phyloP scores from a whole-genome alignment of 2,888 invertebrate species.

The Patella pellucida region DNA sequence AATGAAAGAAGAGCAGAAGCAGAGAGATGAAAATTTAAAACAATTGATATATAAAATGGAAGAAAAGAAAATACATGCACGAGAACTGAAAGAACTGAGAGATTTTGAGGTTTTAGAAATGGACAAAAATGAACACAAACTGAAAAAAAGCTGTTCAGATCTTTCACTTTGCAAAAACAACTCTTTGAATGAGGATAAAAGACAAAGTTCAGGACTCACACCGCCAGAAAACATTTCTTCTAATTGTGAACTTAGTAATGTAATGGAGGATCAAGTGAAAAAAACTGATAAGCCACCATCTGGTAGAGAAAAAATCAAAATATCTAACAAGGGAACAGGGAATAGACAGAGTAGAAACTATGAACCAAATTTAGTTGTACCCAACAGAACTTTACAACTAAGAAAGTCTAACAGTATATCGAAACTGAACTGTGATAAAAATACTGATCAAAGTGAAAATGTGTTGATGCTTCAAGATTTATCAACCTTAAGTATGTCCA shows the following conservation, averaged over 20 bases:
- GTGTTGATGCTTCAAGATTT: too few species aligned
- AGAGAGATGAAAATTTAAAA: constrained; percentile 46
- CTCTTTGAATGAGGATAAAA: constrained; percentile 15
- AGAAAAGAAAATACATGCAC: neutral
- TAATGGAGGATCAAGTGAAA: neutral
- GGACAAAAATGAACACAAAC: constrained; percentile 8
- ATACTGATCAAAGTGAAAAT: neutral
- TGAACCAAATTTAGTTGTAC: constrained; percentile 52
- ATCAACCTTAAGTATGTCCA: too few species aligned
- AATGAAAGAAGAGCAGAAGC: constrained; percentile 43
- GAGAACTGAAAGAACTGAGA: neutral
- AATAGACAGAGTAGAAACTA: constrained; percentile 31
- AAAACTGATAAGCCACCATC: neutral
- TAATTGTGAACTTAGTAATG: neutral
- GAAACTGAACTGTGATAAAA: neutral
- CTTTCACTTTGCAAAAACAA: constrained; percentile 8
- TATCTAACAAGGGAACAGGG: constrained; percentile 9
- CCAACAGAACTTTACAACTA: constrained; percentile 52
- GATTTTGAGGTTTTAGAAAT: neutral
- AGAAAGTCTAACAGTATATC: constrained; percentile 34
- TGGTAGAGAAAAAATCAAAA: neutral
- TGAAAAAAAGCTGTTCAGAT: constrained; percentile 2
- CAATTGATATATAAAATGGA: constrained; percentile 48
- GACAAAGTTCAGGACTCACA: neutral
- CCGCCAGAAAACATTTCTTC: neutral